Evolutionary conservation across 2,113 vertebrate genomes (phyloP).

Genomic region (Nymphicus hollandicus): DNA sequence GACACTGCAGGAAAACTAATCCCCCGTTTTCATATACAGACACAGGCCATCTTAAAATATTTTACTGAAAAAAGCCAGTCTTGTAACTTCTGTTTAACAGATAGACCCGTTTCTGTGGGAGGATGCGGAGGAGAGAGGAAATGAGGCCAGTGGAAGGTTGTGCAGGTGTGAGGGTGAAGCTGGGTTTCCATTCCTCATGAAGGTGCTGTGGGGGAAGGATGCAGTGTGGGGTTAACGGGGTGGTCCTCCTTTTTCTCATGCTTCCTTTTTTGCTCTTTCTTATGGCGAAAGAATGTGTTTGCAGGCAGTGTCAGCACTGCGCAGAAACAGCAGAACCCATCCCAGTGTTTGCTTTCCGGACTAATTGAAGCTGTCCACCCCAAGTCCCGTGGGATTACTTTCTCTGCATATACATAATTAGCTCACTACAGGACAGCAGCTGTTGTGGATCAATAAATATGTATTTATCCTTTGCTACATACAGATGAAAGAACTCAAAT

Average conservation of each 20-base stretch:
- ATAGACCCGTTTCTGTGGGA: conserved; percentile 18
- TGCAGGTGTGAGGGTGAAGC: conserved; percentile 25
- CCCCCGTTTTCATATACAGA: background rate
- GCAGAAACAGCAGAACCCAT: background rate
- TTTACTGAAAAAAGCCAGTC: background rate
- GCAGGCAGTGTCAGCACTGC: background rate
- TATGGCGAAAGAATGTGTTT: background rate
- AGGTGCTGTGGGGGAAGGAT: rapidly evolving
- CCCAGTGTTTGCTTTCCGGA: background rate
- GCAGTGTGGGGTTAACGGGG: rapidly evolving
- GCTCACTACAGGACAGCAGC: background rate
- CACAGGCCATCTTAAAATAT: background rate
- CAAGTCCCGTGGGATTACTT: background rate
- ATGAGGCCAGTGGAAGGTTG: conserved; percentile 11
- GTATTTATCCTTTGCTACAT: background rate
- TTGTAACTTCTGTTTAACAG: background rate
- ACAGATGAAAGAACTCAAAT: background rate
- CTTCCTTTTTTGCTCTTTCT: background rate
- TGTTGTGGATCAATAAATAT: background rate
- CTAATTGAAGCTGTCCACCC: background rate
- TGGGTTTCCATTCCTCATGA: background rate
- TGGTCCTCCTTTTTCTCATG: background rate
- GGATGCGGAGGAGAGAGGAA: conserved; percentile 40
- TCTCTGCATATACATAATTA: background rate
- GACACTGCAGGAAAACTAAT: background rate